phyloP scores from a whole-genome alignment of 2,888 invertebrate genomes.

The Lithophane socia region DNA sequence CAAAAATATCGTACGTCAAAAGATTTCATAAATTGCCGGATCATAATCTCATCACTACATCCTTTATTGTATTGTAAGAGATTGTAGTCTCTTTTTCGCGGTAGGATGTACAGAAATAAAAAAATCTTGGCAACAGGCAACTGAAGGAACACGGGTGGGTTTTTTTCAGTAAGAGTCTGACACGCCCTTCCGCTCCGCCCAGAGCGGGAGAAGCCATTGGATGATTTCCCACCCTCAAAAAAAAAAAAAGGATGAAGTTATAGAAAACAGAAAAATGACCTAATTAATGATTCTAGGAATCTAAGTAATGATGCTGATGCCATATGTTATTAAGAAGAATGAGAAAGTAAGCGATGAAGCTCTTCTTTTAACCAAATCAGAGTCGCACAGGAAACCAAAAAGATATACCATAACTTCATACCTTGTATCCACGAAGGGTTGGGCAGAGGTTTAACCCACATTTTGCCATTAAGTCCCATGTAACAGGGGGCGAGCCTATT shows the following conservation, averaged over 20 bases:
- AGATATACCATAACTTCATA: neutral
- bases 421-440: neutral
- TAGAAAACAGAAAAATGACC: neutral
- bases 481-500: neutral
- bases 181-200: no score
- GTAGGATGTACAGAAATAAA: no score
- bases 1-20: slow-evolving; percentile 3
- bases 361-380: neutral
- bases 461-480: neutral
- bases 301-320: neutral
- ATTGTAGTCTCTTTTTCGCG: neutral
- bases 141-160: no score
- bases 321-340: neutral
- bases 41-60: slow-evolving; percentile 6
- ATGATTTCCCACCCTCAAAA: no score
- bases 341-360: neutral
- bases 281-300: neutral
- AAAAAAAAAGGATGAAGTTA: no score
- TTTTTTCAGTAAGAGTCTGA: no score
- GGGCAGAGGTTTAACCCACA: neutral
- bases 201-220: no score
- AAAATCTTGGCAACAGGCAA: no score
- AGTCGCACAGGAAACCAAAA: neutral
- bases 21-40: neutral
- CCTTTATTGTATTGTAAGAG: no score